Base-by-base conservation (phyloP, 2,888 invertebrate species). In the Dasysyrphus tricinctus region DNA sequence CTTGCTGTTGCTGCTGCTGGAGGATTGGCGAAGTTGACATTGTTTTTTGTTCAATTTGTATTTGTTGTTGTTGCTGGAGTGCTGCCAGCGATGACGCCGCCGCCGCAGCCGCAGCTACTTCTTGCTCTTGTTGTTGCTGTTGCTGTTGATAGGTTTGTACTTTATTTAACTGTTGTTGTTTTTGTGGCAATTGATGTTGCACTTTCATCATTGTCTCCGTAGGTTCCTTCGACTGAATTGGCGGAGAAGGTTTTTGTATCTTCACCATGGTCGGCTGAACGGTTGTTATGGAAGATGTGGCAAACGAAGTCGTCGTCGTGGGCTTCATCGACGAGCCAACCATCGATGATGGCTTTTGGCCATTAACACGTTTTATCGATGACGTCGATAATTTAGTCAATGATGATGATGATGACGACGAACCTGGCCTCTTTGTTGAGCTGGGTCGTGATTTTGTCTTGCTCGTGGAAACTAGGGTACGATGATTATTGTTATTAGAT, bases 401-500 rank as follows among this genome's bases (percentile, higher is more conserved):
- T 9, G 88, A 69, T 87, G 63, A 90, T 11, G 89, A 90, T 16
- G 86, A 92, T 90, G 83, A 89, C 88, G 24, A 90, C 86, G 57
- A 74, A 42, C 72, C 77, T 79, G 87, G 87, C 73, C 79, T 75
- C 83, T 88, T 86, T 73, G 88, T 88, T 72, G 82, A 78, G 65
- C 59, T 86, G 42, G 85, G 84, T 84, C 87, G 72, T 72, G 90
- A 85, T 88, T 92, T 92, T 11, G 88, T 81, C 49, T 3, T 90
- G 74, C 90, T 90, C 63, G 90, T 91, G 77, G 91, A 91, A 32
- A 89, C 89, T 49, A 92, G 67, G 0, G 92, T 92, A 78, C 92
- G 90, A 72, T 91, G 91, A 78, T 90, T 91, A 80, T 91, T 90
- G 76, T 90, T 92, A 80, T 92, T 92, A 12, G 92, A 91, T 74